Evolutionary conservation across 2,113 vertebrate genomes (phyloP).

Genomic region (Xiphophorus hellerii): DNA sequence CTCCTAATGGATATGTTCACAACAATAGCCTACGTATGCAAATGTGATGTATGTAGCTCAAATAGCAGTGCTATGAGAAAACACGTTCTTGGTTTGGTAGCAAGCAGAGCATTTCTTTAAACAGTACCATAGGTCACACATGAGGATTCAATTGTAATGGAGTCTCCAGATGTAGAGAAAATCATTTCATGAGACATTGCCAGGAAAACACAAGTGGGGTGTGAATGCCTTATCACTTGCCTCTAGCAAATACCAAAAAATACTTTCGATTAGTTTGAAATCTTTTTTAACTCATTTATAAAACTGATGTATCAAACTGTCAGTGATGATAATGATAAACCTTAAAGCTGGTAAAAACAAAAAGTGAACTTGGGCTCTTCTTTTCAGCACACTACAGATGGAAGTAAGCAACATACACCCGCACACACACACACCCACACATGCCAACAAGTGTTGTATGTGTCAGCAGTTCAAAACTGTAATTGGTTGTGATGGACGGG

Average conservation of each 20-base stretch:
- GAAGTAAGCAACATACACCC: slow-evolving; percentile 70
- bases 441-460: slow-evolving; percentile 72
- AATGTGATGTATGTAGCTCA: too few relatives aligned
- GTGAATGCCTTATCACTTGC: slow-evolving; percentile 11
- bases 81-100: neutral
- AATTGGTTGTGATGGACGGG: slow-evolving; percentile 83
- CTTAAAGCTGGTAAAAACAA: slow-evolving; percentile 49
- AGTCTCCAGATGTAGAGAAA: slow-evolving; percentile 24
- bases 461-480: slow-evolving; percentile 65
- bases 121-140: slow-evolving; percentile 12
- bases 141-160: slow-evolving; percentile 34
- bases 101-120: slow-evolving; percentile 15
- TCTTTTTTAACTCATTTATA: slow-evolving; percentile 4
- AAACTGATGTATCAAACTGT: neutral
- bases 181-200: slow-evolving; percentile 13
- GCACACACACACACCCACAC: slow-evolving; percentile 59
- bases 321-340: slow-evolving; percentile 26
- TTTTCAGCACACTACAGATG: slow-evolving; percentile 64
- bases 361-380: slow-evolving; percentile 67
- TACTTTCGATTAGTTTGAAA: neutral
- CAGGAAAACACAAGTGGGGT: slow-evolving; percentile 14
- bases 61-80: neutral
- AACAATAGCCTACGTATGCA: neutral
- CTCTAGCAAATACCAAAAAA: slow-evolving; percentile 21
- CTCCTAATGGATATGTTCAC: neutral